Conservation (phyloP, 1,140 invertebrate genomes). For the Drosophila equinoxialis region DNA sequence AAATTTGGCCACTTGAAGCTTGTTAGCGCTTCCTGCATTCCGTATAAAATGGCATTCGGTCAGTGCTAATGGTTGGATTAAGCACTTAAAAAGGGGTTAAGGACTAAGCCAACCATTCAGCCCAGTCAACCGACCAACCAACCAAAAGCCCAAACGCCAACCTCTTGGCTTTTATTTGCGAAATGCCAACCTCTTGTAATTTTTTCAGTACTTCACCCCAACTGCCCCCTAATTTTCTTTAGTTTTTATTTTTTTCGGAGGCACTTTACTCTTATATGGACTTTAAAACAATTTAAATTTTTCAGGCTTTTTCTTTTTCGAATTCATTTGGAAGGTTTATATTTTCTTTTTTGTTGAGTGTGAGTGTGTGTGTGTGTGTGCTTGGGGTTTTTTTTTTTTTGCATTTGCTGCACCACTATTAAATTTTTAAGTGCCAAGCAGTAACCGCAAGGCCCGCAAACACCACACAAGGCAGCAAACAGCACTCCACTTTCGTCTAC, state of each 20-base stretch:
- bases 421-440: slow-evolving; percentile 77
- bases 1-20: slow-evolving; percentile 11
- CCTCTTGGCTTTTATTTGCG: slow-evolving; percentile 26
- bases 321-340: slow-evolving; percentile 4
- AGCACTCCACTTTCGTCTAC: slow-evolving; percentile 4
- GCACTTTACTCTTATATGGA: background rate
- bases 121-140: background rate
- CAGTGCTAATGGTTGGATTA: slow-evolving; percentile 21
- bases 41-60: slow-evolving; percentile 5
- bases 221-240: slow-evolving; percentile 46
- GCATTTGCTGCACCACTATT: slow-evolving; percentile 65
- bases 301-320: slow-evolving; percentile 5
- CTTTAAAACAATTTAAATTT: slow-evolving; percentile 12
- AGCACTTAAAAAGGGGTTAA: slow-evolving; percentile 18
- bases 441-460: slow-evolving; percentile 71
- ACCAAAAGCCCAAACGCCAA: background rate
- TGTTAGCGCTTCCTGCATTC: background rate
- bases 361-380: background rate
- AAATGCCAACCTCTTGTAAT: slow-evolving; percentile 25
- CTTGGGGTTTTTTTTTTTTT: slow-evolving; percentile 22
- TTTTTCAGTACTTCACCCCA: slow-evolving; percentile 4
- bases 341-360: background rate
- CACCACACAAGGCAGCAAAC: slow-evolving; percentile 60
- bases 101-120: slow-evolving; percentile 13
- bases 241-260: slow-evolving; percentile 20